Conservation (phyloP, 2,797 vertebrate species). For the Macropus fuliginosus region DNA sequence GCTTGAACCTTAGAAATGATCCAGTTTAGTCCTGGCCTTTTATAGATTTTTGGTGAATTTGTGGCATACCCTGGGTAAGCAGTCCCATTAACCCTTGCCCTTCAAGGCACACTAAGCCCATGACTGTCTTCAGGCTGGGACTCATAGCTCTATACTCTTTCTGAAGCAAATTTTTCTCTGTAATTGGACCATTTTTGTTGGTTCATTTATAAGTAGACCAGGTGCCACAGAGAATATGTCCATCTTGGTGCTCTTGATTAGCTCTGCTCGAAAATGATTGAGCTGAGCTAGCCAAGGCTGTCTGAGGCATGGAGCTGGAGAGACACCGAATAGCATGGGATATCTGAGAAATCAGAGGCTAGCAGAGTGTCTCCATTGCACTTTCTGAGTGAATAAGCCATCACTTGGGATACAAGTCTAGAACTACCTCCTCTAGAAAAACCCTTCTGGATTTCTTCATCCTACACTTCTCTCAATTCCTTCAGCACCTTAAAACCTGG, state of each 20-base stretch:
- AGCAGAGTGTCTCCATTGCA: neutral
- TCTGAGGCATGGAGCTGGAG: neutral
- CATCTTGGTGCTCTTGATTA: neutral
- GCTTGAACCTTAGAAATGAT: neutral
- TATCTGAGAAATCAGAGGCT: neutral
- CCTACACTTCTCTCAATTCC: neutral
- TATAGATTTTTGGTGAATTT: neutral
- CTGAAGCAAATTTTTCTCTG: neutral
- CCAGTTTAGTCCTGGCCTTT: neutral
- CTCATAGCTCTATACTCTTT: neutral
- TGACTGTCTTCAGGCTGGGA: neutral
- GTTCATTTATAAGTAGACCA: neutral
- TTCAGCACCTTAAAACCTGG: neutral
- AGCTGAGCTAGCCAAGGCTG: neutral
- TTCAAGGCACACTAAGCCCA: neutral
- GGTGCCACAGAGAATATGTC: neutral
- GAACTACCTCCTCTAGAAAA: neutral
- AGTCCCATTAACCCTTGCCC: neutral
- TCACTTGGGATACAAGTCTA: neutral
- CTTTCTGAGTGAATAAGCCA: neutral
- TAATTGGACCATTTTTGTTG: neutral
- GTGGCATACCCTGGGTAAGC: neutral
- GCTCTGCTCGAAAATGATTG: neutral
- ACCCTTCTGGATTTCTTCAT: neutral
- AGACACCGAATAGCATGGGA: neutral